These are phyloP conservation scores for Latrodectus hesperus DNA, from an alignment of 2,888 invertebrate genomes.

Conservation along the genomic window DNA sequence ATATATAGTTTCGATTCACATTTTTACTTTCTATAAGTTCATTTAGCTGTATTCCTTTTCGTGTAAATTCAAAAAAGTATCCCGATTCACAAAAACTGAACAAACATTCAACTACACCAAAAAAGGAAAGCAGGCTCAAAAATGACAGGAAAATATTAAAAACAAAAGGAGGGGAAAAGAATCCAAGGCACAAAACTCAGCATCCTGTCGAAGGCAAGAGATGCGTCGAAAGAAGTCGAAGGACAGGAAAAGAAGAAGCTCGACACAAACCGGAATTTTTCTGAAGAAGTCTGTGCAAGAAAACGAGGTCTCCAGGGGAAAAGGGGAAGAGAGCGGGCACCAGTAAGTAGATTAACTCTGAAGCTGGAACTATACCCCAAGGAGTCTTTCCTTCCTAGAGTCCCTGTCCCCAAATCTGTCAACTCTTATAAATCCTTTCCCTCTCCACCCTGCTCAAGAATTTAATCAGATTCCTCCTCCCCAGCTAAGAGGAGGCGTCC, in stretches of 20 bases:
- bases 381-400: constrained; percentile 10
- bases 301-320: constrained; percentile 24
- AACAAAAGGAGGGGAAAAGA: neutral
- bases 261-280: constrained; percentile 36
- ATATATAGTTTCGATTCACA: too few species aligned
- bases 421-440: constrained; percentile 61
- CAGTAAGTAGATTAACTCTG: constrained; percentile 65
- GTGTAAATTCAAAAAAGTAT: too few species aligned
- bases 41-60: too few species aligned
- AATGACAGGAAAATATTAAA: neutral
- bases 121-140: neutral
- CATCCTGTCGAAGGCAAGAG: constrained; percentile 9
- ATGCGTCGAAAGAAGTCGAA: neutral
- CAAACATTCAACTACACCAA: neutral
- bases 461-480: constrained; percentile 56
- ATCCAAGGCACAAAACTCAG: constrained; percentile 8
- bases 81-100: too few species aligned
- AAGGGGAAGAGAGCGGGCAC: constrained; percentile 21
- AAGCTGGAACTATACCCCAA: constrained; percentile 53
- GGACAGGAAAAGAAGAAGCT: constrained; percentile 18
- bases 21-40: too few species aligned
- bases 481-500: constrained; percentile 8
- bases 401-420: constrained; percentile 41
- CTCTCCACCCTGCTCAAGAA: constrained; percentile 41
- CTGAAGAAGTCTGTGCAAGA: constrained; percentile 27